Conservation (phyloP, 2,113 vertebrate genomes). For the Gambusia holbrooki region DNA sequence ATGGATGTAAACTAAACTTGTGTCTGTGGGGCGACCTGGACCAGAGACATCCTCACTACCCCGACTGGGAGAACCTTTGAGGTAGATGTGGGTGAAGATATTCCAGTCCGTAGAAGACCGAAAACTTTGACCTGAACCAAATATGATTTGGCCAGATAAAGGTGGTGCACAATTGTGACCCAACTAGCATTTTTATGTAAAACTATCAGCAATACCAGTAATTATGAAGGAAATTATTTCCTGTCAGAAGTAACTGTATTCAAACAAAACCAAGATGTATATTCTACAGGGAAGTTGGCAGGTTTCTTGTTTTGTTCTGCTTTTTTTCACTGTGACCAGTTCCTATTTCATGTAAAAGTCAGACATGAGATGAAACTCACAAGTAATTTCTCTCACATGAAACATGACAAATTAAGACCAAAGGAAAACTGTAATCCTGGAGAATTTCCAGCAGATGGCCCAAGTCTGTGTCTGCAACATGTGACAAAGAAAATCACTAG, state of each 20-base stretch:
- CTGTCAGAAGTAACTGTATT: neutral
- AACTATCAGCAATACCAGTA: neutral
- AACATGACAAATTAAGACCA: neutral
- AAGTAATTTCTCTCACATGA: neutral
- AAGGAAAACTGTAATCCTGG: neutral
- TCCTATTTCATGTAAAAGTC: slow-evolving; percentile 20
- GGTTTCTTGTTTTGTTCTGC: neutral
- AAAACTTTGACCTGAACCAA: too few species aligned
- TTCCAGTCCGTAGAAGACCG: too few species aligned
- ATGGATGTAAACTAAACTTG: too few species aligned
- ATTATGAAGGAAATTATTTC: neutral
- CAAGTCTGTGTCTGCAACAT: too few species aligned
- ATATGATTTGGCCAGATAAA: too few species aligned
- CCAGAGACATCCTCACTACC: too few species aligned
- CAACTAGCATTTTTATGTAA: neutral
- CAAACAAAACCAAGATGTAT: neutral
- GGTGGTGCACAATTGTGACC: neutral
- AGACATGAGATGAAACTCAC: neutral
- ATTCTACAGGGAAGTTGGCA: neutral
- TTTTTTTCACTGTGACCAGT: neutral
- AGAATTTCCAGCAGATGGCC: too few species aligned
- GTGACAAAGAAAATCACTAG: neutral
- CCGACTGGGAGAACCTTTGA: neutral
- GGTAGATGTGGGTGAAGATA: neutral
- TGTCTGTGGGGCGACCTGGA: too few species aligned